phyloP scores from a whole-genome alignment of 2,888 invertebrate species.

The Rhodophaea formosa region DNA sequence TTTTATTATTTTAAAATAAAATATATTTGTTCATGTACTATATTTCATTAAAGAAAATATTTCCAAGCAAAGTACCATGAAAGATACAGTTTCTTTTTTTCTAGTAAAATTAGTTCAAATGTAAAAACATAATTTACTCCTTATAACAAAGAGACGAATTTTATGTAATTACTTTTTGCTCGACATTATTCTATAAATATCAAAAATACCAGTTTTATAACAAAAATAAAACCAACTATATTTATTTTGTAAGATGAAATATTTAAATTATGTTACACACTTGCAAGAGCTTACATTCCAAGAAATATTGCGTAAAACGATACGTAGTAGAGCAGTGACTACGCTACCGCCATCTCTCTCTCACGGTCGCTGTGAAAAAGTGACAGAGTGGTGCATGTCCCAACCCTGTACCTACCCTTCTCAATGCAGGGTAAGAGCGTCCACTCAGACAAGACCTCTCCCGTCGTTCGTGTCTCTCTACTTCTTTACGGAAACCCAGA shows the following conservation, averaged over 20 bases:
- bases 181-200: no score
- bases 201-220: no score
- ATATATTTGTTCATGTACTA: no score
- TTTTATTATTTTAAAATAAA: no score
- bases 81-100: no score
- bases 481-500: conserved; percentile 8
- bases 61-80: no score
- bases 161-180: no score
- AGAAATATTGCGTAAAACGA: conserved; percentile 39
- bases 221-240: no score
- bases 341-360: conserved; percentile 48
- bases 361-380: conserved; percentile 44
- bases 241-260: background rate
- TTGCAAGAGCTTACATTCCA: background rate
- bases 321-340: conserved; percentile 43
- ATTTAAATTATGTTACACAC: background rate
- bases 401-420: conserved; percentile 69
- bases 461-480: background rate
- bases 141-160: no score
- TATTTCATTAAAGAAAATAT: no score
- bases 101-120: no score
- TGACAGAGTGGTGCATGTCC: conserved; percentile 58
- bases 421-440: conserved; percentile 53
- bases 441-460: conserved; percentile 48
- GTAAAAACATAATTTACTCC: no score